Base-by-base conservation (phyloP, 2,797 vertebrate species). In the Adelosebastes latens region DNA sequence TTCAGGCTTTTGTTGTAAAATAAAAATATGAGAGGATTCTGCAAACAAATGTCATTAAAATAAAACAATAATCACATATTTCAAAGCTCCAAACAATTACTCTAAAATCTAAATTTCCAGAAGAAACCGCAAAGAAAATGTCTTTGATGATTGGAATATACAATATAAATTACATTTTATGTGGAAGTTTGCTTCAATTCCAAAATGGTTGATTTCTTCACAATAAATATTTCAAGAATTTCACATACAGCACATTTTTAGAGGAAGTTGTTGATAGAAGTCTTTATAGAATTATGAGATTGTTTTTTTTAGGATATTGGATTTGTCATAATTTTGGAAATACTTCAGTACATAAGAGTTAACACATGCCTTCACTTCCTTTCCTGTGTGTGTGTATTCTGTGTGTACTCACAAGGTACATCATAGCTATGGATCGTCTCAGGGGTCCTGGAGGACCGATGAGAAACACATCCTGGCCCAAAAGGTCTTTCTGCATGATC, bases 401-500 rank as follows among this genome's bases (percentile, higher is more conserved):
- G 25, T 68, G 46, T 60, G 16, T 31, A 88, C 96, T 96, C 92
- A 99, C 99, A 90, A 99, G 94, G 89, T 99, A 99, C 64, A 98
- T 97, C 99, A 99, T 99, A 22, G 98, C 98, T 90, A 99, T 96
- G 27, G 97, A 97, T 46, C 98, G 94, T 12, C 98, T 96, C 82
- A 99, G 95, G 16, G 98, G 98, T 73, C 99, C 98, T 6, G 99
- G 98, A 29, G 98, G 98, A 24, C 99, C 98, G 13, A 99, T 99
- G 22, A 99, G 97, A 87, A 99, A 99, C 53, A 99, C 92, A 74
- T 99, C 98, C 94, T 99, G 98, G 7, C 98, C 99, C 82, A 99
- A 86, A 79, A 99, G 95, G 79, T 99, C 99, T 89, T 99, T 99
- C 89, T 99, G 99, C 98, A 99, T 99, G 79, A 99, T 98, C 99